Conservation (phyloP, 2,113 vertebrate genomes). For the Stercorarius parasiticus region DNA sequence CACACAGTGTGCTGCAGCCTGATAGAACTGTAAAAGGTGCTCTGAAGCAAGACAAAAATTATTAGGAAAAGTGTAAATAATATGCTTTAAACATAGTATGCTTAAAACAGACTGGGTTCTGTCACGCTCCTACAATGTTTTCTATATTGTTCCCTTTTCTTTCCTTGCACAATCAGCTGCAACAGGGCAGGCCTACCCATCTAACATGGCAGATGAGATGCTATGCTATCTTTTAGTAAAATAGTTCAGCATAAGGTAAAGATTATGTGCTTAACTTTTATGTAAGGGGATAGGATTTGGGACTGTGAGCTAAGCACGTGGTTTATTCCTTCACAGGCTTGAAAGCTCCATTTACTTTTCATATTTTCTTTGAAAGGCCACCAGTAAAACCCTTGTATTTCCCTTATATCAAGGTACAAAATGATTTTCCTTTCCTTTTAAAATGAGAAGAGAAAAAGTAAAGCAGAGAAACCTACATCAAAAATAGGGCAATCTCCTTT, state of each 20-base stretch:
- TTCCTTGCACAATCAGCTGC: neutral
- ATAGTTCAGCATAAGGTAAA: neutral
- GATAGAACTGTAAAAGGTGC: neutral
- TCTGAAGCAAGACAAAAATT: neutral
- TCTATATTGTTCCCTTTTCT: neutral
- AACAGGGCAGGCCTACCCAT: neutral
- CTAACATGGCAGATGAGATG: neutral
- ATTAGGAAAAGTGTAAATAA: neutral
- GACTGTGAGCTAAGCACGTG: neutral
- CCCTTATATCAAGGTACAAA: neutral
- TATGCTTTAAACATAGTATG: neutral
- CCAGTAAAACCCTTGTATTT: neutral
- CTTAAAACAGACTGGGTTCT: neutral
- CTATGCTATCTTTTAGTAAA: neutral
- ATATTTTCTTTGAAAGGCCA: neutral
- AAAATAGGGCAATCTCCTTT: neutral
- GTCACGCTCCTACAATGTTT: neutral
- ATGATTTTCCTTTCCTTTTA: neutral
- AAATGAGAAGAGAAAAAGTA: neutral
- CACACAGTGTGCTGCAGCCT: neutral
- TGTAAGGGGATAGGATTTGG: neutral
- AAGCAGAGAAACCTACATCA: neutral
- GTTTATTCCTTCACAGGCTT: neutral
- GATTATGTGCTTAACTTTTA: neutral
- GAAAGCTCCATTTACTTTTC: neutral